These are phyloP conservation scores for Xiphorhynchus erythropygius DNA, from an alignment of 2,797 vertebrate species.

Conservation along the genomic window DNA sequence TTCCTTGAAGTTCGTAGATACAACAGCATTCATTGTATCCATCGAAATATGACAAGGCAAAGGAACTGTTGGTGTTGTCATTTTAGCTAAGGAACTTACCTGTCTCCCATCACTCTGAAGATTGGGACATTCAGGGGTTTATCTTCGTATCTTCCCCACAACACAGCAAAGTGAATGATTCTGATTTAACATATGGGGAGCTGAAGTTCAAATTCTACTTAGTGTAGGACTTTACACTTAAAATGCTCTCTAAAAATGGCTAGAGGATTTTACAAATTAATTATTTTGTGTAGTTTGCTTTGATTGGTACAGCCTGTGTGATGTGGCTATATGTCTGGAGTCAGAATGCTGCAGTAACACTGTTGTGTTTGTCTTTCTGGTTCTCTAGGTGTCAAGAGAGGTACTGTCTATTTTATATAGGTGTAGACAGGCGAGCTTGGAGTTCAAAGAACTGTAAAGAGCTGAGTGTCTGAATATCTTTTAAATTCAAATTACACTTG, in stretches of 20 bases:
- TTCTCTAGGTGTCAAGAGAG: not conserved
- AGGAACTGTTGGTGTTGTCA: not conserved
- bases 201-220: not conserved
- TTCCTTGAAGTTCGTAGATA: not conserved
- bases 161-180: not conserved
- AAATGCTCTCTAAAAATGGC: not conserved
- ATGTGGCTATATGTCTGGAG: not conserved
- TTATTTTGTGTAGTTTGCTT: not conserved
- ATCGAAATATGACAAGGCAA: not conserved
- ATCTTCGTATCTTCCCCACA: not conserved
- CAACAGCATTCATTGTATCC: not conserved
- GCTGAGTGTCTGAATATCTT: not conserved
- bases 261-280: not conserved
- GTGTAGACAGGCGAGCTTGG: not conserved
- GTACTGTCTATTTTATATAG: not conserved
- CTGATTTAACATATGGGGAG: not conserved
- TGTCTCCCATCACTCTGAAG: not conserved
- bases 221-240: not conserved
- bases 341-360: not conserved
- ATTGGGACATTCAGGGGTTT: not conserved
- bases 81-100: not conserved
- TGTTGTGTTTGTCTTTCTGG: not conserved
- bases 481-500: not conserved
- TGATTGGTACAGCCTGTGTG: not conserved
- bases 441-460: not conserved